Evolutionary conservation across 2,113 vertebrate species (phyloP), one percentile per base, ranked within the genome.

Genomic region (Austrofundulus limnaeus): DNA sequence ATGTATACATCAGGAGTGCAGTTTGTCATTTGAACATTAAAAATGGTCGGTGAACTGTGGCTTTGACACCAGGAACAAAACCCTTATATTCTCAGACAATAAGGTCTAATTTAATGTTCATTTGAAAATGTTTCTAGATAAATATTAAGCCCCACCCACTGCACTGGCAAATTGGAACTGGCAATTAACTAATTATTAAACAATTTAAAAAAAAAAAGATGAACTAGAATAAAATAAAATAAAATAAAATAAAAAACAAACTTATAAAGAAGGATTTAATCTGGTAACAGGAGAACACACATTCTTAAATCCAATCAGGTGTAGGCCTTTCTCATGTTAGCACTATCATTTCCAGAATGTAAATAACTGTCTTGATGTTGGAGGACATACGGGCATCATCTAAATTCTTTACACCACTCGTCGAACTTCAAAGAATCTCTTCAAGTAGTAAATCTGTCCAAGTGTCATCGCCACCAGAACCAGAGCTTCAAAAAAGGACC

Each of bases 401-500:
- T 79, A 3, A 21, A 21, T 19, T 19, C 58, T 82, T 92, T 94
- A 99, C 78, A 99, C 97, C 67, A 99, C 96, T 91, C 97, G 94
- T 74, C 96, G 95, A 76, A 99, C 97, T 95, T 99, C 97, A 58
- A 99, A 99, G 93, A 99, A 99, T 90, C 97, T 96, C 95, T 99
- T 99, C 94, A 99, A 93, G 83, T 99, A 99, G 93, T 98, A 99
- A 94, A 99, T 99, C 90, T 99, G 97, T 96, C 97, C 97, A 51
- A 99, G 92, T 57, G 97, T 99, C 97, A 99, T 99, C 75, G 97
- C 97, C 85, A 99, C 96, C 88, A 99, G 91, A 87, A 99, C 97
- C 76, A 99, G 95, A 31, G 97, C 97, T 93, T 99, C 97, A 31
- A 98, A 99, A 93, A 99, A 99, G 7, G 97, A 98, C 97, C 97